Evolutionary conservation across 2,888 invertebrate genomes (phyloP), one percentile per base, ranked within the genome.

Genomic region (Nemapogon koenigi): DNA sequence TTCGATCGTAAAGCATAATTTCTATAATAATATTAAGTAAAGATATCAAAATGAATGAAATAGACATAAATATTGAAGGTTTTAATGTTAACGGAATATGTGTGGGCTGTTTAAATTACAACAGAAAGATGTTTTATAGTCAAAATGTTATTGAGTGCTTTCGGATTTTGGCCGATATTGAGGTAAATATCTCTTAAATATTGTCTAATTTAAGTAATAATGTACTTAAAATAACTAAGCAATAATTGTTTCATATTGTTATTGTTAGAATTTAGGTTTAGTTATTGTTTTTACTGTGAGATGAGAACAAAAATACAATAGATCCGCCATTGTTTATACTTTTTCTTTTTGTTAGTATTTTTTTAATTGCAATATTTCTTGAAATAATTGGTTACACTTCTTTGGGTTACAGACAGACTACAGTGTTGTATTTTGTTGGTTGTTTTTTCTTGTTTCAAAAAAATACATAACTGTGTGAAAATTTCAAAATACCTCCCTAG

Each of bases 21-120:
- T 13, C 14, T 43, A 31, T 22, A 35, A 11, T 7, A 19, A 6
- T 32, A 19, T 39, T 3, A 4, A 27, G 17, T 14, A n/a, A 26
- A 22, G 6, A 22, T 7, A 22, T 19, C 11, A 61, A 53, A 55
- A 72, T 75, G 72, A 68, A 55, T 46, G 76, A 78, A 61, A 64
- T 78, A 19, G 67, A 78, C 38, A 76, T 78, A 46, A 75, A 76
- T 48, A 76, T 78, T 35, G 78, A 76, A 50, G 78, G 78, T 2
- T 78, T 66, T 40, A 78, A 76, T 50, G 78, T 75, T 16, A 78
- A 76, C 32, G 76, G 78, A 1, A 69, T 78, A 47, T 78, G 78
- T 47, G 78, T 76, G 1, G 69, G 70, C 2, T 78, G 78, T 51
- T 56, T 78, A 22, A 72, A 72, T 43, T 72, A 71, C 41, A 65